Evolutionary conservation across 2,113 vertebrate species (phyloP).

Genomic region (Tursiops truncatus): DNA sequence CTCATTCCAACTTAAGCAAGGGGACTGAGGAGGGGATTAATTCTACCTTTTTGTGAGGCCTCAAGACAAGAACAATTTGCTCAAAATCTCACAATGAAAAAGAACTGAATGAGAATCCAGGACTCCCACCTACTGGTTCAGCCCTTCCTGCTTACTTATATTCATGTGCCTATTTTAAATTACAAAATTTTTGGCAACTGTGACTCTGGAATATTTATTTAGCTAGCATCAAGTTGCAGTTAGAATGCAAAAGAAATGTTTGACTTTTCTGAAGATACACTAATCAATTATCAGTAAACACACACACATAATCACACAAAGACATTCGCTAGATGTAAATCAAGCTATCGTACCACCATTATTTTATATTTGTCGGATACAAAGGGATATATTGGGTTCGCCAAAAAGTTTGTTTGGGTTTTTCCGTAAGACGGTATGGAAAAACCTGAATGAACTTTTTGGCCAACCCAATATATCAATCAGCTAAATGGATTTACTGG

Average conservation of each 20-base stretch:
- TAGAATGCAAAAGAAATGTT: constrained; percentile 7
- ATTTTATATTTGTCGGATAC: not conserved
- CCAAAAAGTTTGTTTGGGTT: too few relatives aligned
- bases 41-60: not conserved
- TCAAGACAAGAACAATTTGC: not conserved
- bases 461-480: not conserved
- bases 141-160: not conserved
- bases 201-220: not conserved
- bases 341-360: not conserved
- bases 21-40: not conserved
- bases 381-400: not conserved
- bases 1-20: not conserved
- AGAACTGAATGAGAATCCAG: not conserved
- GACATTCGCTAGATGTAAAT: not conserved
- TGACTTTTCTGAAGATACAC: not conserved
- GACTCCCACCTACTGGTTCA: not conserved
- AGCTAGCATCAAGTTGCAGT: not conserved
- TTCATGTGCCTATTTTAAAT: not conserved
- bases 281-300: not conserved
- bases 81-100: not conserved
- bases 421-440: too few relatives aligned
- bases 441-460: too few relatives aligned
- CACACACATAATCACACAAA: not conserved
- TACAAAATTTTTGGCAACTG: not conserved
- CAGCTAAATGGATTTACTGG: not conserved